Conservation (phyloP, 1,140 invertebrate genomes). For the Euglossa dilemma region DNA sequence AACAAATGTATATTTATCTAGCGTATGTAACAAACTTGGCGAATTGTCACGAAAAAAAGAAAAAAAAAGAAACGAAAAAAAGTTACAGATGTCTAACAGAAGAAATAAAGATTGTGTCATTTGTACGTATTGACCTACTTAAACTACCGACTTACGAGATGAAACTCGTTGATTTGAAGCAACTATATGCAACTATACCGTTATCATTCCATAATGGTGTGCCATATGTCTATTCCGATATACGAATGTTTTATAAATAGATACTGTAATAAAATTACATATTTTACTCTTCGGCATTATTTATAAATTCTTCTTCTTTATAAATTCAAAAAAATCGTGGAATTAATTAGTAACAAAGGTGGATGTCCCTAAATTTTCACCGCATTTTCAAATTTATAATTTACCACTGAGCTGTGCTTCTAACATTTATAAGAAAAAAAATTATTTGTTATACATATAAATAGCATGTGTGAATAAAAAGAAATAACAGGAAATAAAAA, state of each 20-base stretch:
- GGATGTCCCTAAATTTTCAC: slow-evolving; percentile 36
- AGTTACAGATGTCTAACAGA: background rate
- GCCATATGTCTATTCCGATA: slow-evolving; percentile 24
- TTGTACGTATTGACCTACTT: background rate
- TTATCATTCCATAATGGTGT: background rate
- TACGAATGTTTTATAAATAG: background rate
- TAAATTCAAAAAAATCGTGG: background rate
- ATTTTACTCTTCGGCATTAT: background rate
- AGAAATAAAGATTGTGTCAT: slow-evolving; percentile 33
- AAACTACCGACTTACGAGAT: background rate
- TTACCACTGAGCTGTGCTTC: too few relatives aligned
- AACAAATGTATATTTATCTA: slow-evolving; percentile 13
- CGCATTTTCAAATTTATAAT: too few relatives aligned
- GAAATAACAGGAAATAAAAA: background rate
- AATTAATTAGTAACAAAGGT: slow-evolving; percentile 4
- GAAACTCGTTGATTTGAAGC: background rate
- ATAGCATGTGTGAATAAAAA: background rate
- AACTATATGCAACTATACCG: background rate
- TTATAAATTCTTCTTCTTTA: too few relatives aligned
- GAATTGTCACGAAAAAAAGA: background rate
- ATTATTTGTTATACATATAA: background rate
- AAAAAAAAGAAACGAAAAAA: background rate
- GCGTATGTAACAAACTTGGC: background rate
- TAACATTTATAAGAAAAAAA: background rate
- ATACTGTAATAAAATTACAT: slow-evolving; percentile 10